phyloP scores from a whole-genome alignment of 2,113 vertebrate genomes.

The Tauraco erythrolophus region DNA sequence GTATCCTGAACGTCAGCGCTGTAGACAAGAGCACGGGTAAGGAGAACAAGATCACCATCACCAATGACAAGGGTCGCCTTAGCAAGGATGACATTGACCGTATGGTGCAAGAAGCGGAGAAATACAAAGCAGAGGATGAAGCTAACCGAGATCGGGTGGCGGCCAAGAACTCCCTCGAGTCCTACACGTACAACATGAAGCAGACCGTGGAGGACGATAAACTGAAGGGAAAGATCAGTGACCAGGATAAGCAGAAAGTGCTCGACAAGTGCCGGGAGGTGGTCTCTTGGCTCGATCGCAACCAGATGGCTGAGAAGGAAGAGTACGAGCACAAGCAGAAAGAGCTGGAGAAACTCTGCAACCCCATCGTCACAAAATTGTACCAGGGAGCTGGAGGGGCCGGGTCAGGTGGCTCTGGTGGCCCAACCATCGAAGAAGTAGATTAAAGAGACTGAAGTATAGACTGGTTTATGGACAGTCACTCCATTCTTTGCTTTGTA shows the following conservation, averaged over 20 bases:
- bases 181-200: conserved; percentile 84
- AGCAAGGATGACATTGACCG: conserved; percentile 86
- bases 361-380: conserved; percentile 83
- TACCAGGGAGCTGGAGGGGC: conserved; percentile 80
- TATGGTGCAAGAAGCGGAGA: conserved; percentile 86
- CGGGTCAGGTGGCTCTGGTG: conserved; percentile 60
- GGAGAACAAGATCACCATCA: conserved; percentile 87
- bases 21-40: conserved; percentile 86
- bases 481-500: conserved; percentile 54
- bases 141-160: conserved; percentile 79
- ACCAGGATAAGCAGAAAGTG: conserved; percentile 82
- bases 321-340: conserved; percentile 87
- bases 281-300: conserved; percentile 81
- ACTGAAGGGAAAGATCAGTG: conserved; percentile 83
- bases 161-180: conserved; percentile 83
- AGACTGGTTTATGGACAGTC: conserved; percentile 68
- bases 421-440: conserved; percentile 85
- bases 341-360: conserved; percentile 85
- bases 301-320: conserved; percentile 86
- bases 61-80: conserved; percentile 85
- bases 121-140: conserved; percentile 84
- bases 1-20: conserved; percentile 82
- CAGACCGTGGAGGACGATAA: conserved; percentile 83
- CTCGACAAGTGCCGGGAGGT: conserved; percentile 83
- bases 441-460: conserved; percentile 71